phyloP scores from a whole-genome alignment of 2,113 vertebrate genomes.

The Mesembrinibis cayennensis region DNA sequence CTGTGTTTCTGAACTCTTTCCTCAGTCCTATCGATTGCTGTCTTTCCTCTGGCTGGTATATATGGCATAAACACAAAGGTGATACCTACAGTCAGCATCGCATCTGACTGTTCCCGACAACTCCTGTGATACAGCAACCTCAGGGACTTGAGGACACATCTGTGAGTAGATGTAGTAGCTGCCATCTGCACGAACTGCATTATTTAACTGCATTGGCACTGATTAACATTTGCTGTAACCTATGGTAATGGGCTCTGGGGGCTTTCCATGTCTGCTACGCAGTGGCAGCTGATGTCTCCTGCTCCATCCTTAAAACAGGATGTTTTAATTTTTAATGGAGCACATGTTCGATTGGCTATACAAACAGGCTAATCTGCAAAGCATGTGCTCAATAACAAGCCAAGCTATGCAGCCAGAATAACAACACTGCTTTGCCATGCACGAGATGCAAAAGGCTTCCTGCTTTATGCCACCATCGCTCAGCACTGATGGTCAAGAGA shows the following conservation, averaged over 20 bases:
- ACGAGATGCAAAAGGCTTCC: slow-evolving; percentile 7
- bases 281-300: slow-evolving; percentile 85
- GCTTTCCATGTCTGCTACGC: slow-evolving; percentile 81
- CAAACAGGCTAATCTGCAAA: slow-evolving; percentile 90
- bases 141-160: slow-evolving; percentile 79
- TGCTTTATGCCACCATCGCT: slow-evolving; percentile 2
- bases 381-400: slow-evolving; percentile 86
- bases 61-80: slow-evolving; percentile 65
- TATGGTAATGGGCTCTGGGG: slow-evolving; percentile 87
- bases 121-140: slow-evolving; percentile 80
- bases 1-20: not conserved
- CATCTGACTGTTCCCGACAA: slow-evolving; percentile 75
- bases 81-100: slow-evolving; percentile 66
- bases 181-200: slow-evolving; percentile 89
- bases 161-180: slow-evolving; percentile 78
- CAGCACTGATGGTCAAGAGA: not conserved
- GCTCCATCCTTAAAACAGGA: slow-evolving; percentile 85
- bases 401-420: slow-evolving; percentile 77
- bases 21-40: not conserved
- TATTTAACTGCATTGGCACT: slow-evolving; percentile 86
- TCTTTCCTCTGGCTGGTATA: slow-evolving; percentile 22
- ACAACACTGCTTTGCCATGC: slow-evolving; percentile 67
- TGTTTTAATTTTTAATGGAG: slow-evolving; percentile 91
- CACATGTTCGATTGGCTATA: slow-evolving; percentile 90
- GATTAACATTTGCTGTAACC: slow-evolving; percentile 90